Base-by-base conservation (phyloP, 2,797 vertebrate genomes). In the Cyclopterus lumpus region DNA sequence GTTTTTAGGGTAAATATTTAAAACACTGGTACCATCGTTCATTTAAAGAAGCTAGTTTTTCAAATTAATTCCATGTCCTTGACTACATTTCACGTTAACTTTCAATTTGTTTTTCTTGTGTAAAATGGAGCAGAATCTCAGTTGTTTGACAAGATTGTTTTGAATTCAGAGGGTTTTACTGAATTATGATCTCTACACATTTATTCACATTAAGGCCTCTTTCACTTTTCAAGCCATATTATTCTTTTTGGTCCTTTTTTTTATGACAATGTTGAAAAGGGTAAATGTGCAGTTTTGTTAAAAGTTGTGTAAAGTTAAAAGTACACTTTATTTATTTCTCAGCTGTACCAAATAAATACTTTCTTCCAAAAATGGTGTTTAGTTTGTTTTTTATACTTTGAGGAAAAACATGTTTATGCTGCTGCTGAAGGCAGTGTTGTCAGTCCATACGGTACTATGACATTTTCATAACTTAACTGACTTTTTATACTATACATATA, bases 341-440 rank as follows among this genome's bases (percentile, higher is more conserved):
- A 75, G 80, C 82, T 84, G 75, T 85, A 83, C 73, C 64, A 87
- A 92, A 93, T 91, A 91, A 93, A 93, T 55, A 59, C 3, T 60
- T 84, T 88, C 24, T 75, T 80, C 63, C 60, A 72, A 75, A 66
- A 66, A 6, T 40, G 5, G 1, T 14, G 2, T 67, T 54, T 5
- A 6, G 8, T 46, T 32, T 3, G 8, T 53, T 24, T 49, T 22
- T n/a, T 53, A 53, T 24, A 6, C 10, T 53, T 53, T 48, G 11
- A 38, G 18, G 44, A 1, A n/a, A 5, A 8, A 5, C 48, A n/a
- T 48, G 14, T 49, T 5, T 22, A 48, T 49, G n/a, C 8, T n/a
- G 9, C 8, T n/a, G 44, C 46, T 48, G 46, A 7, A 49, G 20
- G 46, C 7, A n/a, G 1, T n/a, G 48, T 22, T 22, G n/a, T 22